Evolutionary conservation across 1,140 invertebrate species (phyloP).

Genomic region (Drosophila albomicans): DNA sequence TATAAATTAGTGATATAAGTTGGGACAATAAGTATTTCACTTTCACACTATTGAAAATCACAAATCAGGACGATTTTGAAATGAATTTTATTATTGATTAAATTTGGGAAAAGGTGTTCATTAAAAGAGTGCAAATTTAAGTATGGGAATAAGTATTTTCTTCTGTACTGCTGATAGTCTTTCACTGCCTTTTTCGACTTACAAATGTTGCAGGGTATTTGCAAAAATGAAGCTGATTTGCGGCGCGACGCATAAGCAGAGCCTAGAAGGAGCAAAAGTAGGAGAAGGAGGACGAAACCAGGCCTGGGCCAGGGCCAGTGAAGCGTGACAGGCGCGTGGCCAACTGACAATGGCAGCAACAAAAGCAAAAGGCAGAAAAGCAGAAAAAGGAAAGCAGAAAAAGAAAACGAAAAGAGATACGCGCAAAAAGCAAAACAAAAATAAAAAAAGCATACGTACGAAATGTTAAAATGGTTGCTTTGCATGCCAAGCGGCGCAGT

Average conservation of each 20-base stretch:
- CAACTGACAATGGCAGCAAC: conserved; percentile 77
- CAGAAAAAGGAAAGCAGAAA: conserved; percentile 23
- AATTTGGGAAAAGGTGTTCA: too few relatives aligned
- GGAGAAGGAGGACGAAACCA: background rate
- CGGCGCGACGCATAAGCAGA: conserved; percentile 1
- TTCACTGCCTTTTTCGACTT: background rate
- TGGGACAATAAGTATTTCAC: too few relatives aligned
- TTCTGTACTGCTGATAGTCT: background rate
- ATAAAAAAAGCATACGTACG: conserved; percentile 12
- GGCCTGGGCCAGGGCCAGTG: conserved; percentile 38
- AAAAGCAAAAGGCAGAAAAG: conserved; percentile 43
- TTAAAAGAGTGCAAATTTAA: too few relatives aligned
- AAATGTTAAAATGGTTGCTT: conserved; percentile 71
- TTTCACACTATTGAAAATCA: too few relatives aligned
- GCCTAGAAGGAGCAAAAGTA: background rate
- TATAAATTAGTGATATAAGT: too few relatives aligned
- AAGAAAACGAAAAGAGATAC: conserved; percentile 2
- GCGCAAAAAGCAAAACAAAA: conserved; percentile 16
- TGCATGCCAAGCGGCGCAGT: conserved; percentile 74
- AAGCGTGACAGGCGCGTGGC: conserved; percentile 74
- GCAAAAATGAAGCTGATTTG: conserved; percentile 65
- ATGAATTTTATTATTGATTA: too few relatives aligned
- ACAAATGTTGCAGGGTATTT: background rate
- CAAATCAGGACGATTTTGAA: too few relatives aligned
- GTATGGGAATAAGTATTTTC: too few relatives aligned